Conservation (phyloP, 1,140 invertebrate species). For the Mycetomoellerius zeteki region DNA sequence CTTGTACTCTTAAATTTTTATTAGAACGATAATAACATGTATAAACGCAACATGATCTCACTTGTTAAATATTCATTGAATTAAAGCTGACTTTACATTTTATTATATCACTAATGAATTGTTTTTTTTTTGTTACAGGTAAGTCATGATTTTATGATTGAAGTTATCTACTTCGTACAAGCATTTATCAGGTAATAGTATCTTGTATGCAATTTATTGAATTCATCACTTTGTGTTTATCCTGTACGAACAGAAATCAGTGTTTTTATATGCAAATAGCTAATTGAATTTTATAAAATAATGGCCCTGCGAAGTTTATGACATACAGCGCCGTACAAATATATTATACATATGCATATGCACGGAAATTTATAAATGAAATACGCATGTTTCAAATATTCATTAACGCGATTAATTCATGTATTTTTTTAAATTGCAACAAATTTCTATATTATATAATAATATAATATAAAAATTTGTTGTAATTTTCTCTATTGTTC, state of each 20-base stretch:
- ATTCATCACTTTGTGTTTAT: slow-evolving; percentile 5
- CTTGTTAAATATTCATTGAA: not conserved
- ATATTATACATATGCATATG: slow-evolving; percentile 39
- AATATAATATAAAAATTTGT: not conserved
- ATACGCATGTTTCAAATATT: not conserved
- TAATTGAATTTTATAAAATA: slow-evolving; percentile 48
- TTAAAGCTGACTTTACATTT: not conserved
- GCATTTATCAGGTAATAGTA: slow-evolving; percentile 41
- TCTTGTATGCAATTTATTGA: slow-evolving; percentile 36
- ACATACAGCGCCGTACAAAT: not conserved
- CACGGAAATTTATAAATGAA: slow-evolving; percentile 38
- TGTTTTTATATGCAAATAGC: slow-evolving; percentile 46
- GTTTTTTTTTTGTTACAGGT: slow-evolving; percentile 77
- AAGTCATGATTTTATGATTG: slow-evolving; percentile 63
- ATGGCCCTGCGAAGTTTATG: not conserved
- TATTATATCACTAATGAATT: slow-evolving; percentile 27
- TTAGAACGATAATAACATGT: not conserved
- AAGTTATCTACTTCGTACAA: slow-evolving; percentile 10
- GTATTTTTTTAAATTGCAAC: not conserved
- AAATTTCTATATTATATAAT: not conserved
- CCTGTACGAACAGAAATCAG: slow-evolving; percentile 5
- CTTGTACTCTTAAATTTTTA: not conserved
- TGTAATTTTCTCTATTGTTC: too few species aligned
- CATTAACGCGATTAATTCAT: not conserved
- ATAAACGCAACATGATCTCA: not conserved